These are phyloP conservation scores for Sogatella furcifera DNA, from an alignment of 1,140 invertebrate species.

Conservation along the genomic window DNA sequence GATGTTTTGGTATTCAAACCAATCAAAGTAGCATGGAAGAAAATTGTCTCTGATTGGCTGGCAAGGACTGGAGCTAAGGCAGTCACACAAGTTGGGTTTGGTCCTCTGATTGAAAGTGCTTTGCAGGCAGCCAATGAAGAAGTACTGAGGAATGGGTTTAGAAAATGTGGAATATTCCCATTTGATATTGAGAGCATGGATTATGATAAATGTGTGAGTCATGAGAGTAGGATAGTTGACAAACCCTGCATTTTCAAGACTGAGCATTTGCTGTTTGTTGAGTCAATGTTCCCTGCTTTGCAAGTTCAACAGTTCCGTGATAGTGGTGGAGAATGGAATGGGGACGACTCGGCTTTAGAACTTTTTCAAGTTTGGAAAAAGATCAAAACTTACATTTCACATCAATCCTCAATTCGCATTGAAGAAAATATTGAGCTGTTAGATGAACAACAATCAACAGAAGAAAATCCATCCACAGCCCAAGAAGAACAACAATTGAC, in stretches of 20 bases:
- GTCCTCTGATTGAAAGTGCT: background rate
- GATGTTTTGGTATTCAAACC: conserved; percentile 30
- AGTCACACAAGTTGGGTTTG: background rate
- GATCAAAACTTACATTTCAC: background rate
- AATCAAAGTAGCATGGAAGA: conserved; percentile 26
- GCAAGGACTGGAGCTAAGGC: background rate
- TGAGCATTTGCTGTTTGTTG: background rate
- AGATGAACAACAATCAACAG: background rate
- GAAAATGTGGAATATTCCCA: background rate
- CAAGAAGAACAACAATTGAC: background rate
- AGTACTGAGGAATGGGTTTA: background rate
- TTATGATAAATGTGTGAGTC: background rate
- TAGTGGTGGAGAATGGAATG: background rate
- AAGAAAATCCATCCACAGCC: background rate
- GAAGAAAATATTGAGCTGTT: background rate
- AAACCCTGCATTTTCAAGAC: background rate
- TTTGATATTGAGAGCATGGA: background rate
- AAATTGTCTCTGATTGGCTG: conserved; percentile 21
- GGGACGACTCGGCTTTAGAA: background rate
- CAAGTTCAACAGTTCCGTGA: background rate
- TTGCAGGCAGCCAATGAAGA: background rate
- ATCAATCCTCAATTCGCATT: background rate
- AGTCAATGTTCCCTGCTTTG: background rate
- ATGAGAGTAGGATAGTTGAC: background rate
- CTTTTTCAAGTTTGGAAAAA: background rate